A percentile compares a stretch with the other conserved stretches of the same genome.
Conservation (phyloP, 2,888 invertebrate genomes). For the Stenoptilia bipunctidactyla region DNA sequence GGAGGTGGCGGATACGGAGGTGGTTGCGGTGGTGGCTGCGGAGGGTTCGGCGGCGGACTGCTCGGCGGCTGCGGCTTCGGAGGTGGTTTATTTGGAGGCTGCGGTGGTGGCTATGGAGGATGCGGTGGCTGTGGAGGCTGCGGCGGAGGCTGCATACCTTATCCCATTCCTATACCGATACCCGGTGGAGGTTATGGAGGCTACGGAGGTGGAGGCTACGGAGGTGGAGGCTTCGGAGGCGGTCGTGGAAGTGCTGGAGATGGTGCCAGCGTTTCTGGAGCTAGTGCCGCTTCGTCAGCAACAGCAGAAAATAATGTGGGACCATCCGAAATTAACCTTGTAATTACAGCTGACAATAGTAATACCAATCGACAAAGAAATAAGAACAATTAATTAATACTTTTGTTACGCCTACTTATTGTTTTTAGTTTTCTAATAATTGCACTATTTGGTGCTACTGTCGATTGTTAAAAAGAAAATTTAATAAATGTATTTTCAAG, state of each 20-base stretch:
- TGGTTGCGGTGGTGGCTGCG: background rate
- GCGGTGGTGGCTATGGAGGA: slow-evolving; percentile 10
- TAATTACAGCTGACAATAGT: no score
- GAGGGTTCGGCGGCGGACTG: background rate
- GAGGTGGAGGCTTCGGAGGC: slow-evolving; percentile 13
- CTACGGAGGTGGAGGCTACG: background rate
- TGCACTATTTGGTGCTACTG: no score
- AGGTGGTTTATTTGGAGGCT: slow-evolving; percentile 15
- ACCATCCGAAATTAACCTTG: no score
- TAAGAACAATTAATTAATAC: no score
- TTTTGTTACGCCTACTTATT: no score
- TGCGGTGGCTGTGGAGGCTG: slow-evolving; percentile 1
- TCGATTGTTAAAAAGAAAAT: no score
- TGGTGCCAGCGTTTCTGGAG: slow-evolving; percentile 11
- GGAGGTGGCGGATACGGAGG: slow-evolving; percentile 10
- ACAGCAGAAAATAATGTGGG: slow-evolving; percentile 12
- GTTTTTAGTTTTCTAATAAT: no score
- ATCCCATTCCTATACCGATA: slow-evolving; percentile 30
- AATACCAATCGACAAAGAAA: no score
- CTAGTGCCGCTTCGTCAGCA: slow-evolving; percentile 18
- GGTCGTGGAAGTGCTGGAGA: slow-evolving; percentile 13
- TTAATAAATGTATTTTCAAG: no score
- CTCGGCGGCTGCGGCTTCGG: background rate
- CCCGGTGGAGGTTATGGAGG: background rate
- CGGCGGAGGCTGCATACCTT: slow-evolving; percentile 27